phyloP scores from a whole-genome alignment of 1,140 invertebrate species.

The Rhynchophorus ferrugineus region DNA sequence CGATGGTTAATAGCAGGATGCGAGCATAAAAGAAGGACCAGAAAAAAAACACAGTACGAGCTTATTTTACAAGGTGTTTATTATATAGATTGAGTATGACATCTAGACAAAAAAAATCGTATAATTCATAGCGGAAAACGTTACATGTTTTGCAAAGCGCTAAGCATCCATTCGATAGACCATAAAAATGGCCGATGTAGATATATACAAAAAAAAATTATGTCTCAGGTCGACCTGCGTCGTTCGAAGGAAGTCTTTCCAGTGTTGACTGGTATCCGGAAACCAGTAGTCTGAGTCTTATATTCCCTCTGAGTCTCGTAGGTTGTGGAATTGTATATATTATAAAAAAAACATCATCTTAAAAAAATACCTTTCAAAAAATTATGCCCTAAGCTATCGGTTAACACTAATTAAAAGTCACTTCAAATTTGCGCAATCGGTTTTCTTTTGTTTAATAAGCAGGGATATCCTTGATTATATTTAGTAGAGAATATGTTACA shows the following conservation, averaged over 20 bases:
- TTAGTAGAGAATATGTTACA: slow-evolving; percentile 16
- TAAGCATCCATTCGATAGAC: slow-evolving; percentile 30
- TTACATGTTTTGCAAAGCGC: slow-evolving; percentile 24
- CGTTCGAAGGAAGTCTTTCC: slow-evolving; percentile 26
- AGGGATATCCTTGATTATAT: slow-evolving; percentile 21
- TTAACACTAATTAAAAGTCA: slow-evolving; percentile 1
- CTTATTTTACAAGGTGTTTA: neutral
- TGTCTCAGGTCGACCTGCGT: slow-evolving; percentile 28
- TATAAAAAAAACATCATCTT: slow-evolving; percentile 18
- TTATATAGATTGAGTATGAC: slow-evolving; percentile 11
- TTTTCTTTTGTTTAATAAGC: slow-evolving; percentile 11
- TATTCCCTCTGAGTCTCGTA: slow-evolving; percentile 17
- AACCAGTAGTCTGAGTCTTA: slow-evolving; percentile 19
- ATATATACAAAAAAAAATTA: slow-evolving; percentile 32
- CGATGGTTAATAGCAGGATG: too few relatives aligned
- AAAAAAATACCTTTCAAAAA: slow-evolving; percentile 25
- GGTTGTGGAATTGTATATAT: slow-evolving; percentile 21
- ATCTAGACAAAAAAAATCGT: slow-evolving; percentile 23
- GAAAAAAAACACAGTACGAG: too few relatives aligned
- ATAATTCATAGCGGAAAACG: slow-evolving; percentile 17
- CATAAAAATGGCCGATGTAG: slow-evolving; percentile 33
- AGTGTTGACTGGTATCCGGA: slow-evolving; percentile 10
- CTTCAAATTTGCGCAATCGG: slow-evolving; percentile 15
- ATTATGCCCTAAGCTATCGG: slow-evolving; percentile 22
- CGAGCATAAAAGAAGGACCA: too few relatives aligned